Conservation (phyloP, 2,797 vertebrate species). For the Spondyliosoma cantharus region DNA sequence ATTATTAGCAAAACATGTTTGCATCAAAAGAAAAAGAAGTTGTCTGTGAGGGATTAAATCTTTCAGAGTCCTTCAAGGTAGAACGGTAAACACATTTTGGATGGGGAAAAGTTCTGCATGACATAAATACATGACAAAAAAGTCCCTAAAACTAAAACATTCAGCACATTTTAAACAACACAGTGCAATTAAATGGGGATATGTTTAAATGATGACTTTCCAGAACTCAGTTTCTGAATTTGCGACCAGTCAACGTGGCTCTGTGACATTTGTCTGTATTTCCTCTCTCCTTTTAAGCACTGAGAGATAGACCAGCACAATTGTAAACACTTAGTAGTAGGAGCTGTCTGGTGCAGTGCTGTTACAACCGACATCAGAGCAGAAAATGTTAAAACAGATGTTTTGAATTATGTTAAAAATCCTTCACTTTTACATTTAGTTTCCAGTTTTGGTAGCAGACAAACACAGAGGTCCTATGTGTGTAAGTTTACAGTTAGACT, state of each 20-base stretch:
- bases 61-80: slow-evolving; percentile 80
- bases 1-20: slow-evolving; percentile 76
- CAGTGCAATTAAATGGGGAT: slow-evolving; percentile 79
- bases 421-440: slow-evolving; percentile 23
- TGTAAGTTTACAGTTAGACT: slow-evolving; percentile 23
- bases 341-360: slow-evolving; percentile 52
- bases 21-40: slow-evolving; percentile 57
- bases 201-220: slow-evolving; percentile 59
- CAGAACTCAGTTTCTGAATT: slow-evolving; percentile 62
- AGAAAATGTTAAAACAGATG: slow-evolving; percentile 42
- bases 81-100: slow-evolving; percentile 56
- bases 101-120: slow-evolving; percentile 84
- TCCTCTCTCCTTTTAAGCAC: slow-evolving; percentile 14
- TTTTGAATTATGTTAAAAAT: slow-evolving; percentile 14
- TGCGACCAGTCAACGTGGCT: slow-evolving; percentile 24
- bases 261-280: slow-evolving; percentile 10
- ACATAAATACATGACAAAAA: slow-evolving; percentile 87
- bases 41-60: slow-evolving; percentile 61
- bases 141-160: slow-evolving; percentile 83
- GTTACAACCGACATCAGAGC: slow-evolving; percentile 56
- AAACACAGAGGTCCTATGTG: slow-evolving; percentile 1
- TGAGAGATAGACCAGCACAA: slow-evolving; percentile 20
- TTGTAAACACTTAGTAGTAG: slow-evolving; percentile 70
- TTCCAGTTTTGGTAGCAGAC: neutral
- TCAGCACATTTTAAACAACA: slow-evolving; percentile 85